These are phyloP conservation scores for Drosophila melanica DNA, from an alignment of 1,140 invertebrate genomes.

Conservation along the genomic window DNA sequence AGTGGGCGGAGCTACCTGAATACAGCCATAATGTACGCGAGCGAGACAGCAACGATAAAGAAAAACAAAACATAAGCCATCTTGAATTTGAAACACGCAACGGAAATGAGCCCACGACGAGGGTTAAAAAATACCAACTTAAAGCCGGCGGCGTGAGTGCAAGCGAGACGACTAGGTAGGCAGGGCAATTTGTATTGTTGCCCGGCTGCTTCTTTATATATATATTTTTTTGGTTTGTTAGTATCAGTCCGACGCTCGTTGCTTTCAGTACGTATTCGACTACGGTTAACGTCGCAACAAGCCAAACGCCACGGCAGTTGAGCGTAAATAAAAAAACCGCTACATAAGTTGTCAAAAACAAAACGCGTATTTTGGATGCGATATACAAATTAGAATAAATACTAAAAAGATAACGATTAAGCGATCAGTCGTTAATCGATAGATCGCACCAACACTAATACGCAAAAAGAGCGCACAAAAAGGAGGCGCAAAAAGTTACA, in stretches of 20 bases:
- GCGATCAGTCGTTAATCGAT: constrained; percentile 29
- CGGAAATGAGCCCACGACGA: constrained; percentile 54
- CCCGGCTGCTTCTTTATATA: constrained; percentile 16
- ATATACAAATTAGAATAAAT: constrained; percentile 21
- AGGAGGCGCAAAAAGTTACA: constrained; percentile 16
- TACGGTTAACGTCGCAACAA: constrained; percentile 65
- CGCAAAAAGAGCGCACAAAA: constrained; percentile 19
- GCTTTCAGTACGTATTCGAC: constrained; percentile 72
- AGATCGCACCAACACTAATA: constrained; percentile 4
- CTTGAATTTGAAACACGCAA: constrained; percentile 71
- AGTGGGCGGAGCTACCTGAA: constrained; percentile 56
- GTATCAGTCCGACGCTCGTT: constrained; percentile 61
- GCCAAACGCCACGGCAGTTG: constrained; percentile 61
- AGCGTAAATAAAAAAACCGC: not conserved
- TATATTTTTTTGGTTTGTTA: constrained; percentile 52
- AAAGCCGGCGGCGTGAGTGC: constrained; percentile 11
- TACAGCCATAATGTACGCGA: constrained; percentile 49
- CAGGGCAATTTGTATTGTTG: constrained; percentile 7
- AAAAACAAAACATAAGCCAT: constrained; percentile 59
- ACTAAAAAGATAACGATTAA: constrained; percentile 12
- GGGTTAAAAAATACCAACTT: constrained; percentile 51
- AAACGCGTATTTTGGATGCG: constrained; percentile 23
- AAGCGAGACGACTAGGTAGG: constrained; percentile 48
- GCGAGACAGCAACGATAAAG: constrained; percentile 1
- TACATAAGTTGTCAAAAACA: constrained; percentile 11